phyloP scores from a whole-genome alignment of 2,113 vertebrate genomes.

The Cyprinodon brontotheroides region DNA sequence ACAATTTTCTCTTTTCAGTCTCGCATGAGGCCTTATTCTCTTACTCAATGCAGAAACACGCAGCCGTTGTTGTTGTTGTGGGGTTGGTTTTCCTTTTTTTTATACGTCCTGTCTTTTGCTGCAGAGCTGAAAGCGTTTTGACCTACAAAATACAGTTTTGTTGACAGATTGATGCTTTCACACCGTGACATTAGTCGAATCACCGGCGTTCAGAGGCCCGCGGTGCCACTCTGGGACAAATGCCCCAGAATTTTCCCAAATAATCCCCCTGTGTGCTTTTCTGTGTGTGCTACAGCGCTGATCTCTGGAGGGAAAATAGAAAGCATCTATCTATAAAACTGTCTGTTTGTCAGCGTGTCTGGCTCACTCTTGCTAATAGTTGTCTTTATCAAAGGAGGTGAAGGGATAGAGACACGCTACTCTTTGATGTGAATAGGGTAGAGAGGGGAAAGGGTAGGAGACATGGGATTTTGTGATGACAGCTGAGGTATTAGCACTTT shows the following conservation, averaged over 20 bases:
- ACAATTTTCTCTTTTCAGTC: conserved; percentile 76
- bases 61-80: conserved; percentile 23
- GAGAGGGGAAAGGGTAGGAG: conserved; percentile 30
- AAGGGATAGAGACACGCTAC: conserved; percentile 34
- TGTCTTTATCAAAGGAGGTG: conserved; percentile 45
- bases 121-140: conserved; percentile 76
- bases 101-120: conserved; percentile 34
- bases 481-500: conserved; percentile 61
- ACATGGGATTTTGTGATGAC: conserved; percentile 49
- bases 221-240: conserved; percentile 74
- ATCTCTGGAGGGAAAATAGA: conserved; percentile 54
- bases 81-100: conserved; percentile 10
- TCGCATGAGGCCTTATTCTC: conserved; percentile 61
- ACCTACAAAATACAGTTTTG: conserved; percentile 80
- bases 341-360: conserved; percentile 53
- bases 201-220: conserved; percentile 62
- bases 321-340: conserved; percentile 63
- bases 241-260: conserved; percentile 80
- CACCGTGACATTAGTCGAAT: conserved; percentile 80
- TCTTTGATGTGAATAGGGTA: conserved; percentile 47
- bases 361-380: conserved; percentile 58
- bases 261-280: conserved; percentile 75
- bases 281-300: conserved; percentile 52
- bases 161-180: conserved; percentile 80
- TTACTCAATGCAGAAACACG: conserved; percentile 52